These are phyloP conservation scores for Lycopodina hypogea DNA, from an alignment of 37 sponge, comb jelly and placozoan genomes.

Conservation along the genomic window DNA sequence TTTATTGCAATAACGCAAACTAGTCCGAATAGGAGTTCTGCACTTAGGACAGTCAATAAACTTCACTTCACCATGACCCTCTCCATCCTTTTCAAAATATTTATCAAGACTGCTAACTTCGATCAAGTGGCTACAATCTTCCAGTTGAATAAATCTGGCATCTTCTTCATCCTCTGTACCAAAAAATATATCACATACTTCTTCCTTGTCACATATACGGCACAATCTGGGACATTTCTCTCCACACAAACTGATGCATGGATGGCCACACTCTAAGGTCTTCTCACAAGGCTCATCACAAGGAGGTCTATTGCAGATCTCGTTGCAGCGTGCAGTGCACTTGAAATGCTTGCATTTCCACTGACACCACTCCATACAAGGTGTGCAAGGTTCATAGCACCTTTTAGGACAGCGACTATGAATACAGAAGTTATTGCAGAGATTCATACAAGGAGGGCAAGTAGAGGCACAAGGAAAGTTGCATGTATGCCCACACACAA, in stretches of 20 bases:
- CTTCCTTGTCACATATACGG: conserved; percentile 57
- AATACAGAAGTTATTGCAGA: conserved; percentile 67
- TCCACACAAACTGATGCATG: conserved; percentile 89
- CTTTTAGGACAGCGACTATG: conserved; percentile 71
- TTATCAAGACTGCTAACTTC: conserved; percentile 78
- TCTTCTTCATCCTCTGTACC: conserved; percentile 79
- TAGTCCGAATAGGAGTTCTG: conserved; percentile 57
- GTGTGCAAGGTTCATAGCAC: conserved; percentile 72
- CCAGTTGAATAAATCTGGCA: conserved; percentile 75
- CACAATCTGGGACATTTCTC: conserved; percentile 78
- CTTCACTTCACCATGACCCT: conserved; percentile 36
- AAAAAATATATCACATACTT: conserved; percentile 77
- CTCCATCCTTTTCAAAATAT: conserved; percentile 68
- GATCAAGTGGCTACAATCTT: conserved; percentile 79
- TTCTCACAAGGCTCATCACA: conserved; percentile 52
- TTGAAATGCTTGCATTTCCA: conserved; percentile 75
- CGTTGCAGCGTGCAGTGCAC: conserved; percentile 73
- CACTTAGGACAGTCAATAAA: conserved; percentile 81
- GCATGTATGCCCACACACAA: conserved; percentile 83
- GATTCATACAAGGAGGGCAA: conserved; percentile 71
- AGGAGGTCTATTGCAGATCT: conserved; percentile 67
- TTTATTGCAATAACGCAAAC: conserved; percentile 77
- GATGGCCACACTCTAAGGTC: conserved; percentile 67
- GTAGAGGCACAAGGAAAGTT: conserved; percentile 57
- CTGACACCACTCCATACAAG: conserved; percentile 72